These are phyloP conservation scores for Lutraria lutraria DNA, from an alignment of 2,888 invertebrate species.

Conservation along the genomic window DNA sequence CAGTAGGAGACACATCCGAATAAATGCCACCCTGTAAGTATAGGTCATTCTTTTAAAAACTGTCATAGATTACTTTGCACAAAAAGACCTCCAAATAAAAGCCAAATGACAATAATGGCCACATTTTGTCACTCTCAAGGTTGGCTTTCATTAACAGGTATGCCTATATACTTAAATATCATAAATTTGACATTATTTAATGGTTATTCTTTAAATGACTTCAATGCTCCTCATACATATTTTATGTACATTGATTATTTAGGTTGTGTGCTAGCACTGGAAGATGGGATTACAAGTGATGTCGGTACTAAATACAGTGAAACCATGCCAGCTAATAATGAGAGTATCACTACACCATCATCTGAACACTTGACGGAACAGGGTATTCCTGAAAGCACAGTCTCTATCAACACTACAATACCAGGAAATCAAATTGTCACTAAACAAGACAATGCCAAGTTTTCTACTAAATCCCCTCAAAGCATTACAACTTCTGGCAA, in stretches of 20 bases:
- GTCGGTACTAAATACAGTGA: neutral
- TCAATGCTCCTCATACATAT: too few species aligned
- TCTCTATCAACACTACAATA: neutral
- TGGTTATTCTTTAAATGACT: too few species aligned
- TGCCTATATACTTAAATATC: too few species aligned
- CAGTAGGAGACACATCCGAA: too few species aligned
- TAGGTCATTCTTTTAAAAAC: too few species aligned
- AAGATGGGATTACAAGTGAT: neutral
- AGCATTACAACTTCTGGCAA: neutral
- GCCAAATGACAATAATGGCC: too few species aligned
- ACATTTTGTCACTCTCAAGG: too few species aligned
- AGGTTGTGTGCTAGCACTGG: conserved; percentile 5
- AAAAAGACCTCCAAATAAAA: too few species aligned
- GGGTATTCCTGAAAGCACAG: neutral
- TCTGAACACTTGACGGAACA: neutral
- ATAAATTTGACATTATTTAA: too few species aligned
- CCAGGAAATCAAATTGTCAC: neutral
- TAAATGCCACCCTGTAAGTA: too few species aligned
- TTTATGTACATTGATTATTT: neutral
- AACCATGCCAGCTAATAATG: neutral
- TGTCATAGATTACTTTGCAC: too few species aligned
- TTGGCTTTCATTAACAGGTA: too few species aligned
- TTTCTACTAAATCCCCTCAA: neutral
- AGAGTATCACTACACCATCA: neutral
- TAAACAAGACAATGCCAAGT: neutral